Base-by-base conservation (phyloP, 2,888 invertebrate species). In the Acanthosepion esculentum region DNA sequence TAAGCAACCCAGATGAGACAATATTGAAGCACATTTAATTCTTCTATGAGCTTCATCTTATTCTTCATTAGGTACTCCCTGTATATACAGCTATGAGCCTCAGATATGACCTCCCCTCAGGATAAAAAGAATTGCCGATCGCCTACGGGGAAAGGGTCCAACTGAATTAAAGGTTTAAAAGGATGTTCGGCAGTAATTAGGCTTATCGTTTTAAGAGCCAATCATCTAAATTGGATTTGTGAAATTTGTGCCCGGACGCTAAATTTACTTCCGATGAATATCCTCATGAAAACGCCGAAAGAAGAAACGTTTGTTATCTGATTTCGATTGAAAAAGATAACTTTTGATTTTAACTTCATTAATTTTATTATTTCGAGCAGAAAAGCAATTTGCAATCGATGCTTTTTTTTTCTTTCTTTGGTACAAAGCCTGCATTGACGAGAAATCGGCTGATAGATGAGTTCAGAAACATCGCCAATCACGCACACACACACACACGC, bases 291-390 rank as follows among this genome's bases (percentile, higher is more conserved):
- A 33, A 78, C 78, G 78, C 78, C 78, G n/a, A 78, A 4, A 78
- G 15, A 78, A 78, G 78, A n/a, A 15, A n/a, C 15, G 78, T 78
- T 78, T 18, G 78, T 78, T 33, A 78, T 78, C 78, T 78, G 78
- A 78, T n/a, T 78, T 78, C 78, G 78, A 78, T 78, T 78, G 78
- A 33, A 78, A 78, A 78, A 78, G 78, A 78, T 78, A n/a, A 78
- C n/a, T 78, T n/a, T 78, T 78, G 78, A 78, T n/a, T 78, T 78
- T 78, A 78, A 78, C 78, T 78, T 78, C 78, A 78, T 78, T 78
- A 78, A 78, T 78, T 78, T 78, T 78, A n/a, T 78, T n/a, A 78
- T 78, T 78, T 78, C 3, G 78, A 78, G 20, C 78, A 78, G n/a
- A n/a, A 12, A 10, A 41, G 15, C 10, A 78, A 78, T 78, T 78